phyloP scores from a whole-genome alignment of 2,797 vertebrate species.

The Botia kubotai region DNA sequence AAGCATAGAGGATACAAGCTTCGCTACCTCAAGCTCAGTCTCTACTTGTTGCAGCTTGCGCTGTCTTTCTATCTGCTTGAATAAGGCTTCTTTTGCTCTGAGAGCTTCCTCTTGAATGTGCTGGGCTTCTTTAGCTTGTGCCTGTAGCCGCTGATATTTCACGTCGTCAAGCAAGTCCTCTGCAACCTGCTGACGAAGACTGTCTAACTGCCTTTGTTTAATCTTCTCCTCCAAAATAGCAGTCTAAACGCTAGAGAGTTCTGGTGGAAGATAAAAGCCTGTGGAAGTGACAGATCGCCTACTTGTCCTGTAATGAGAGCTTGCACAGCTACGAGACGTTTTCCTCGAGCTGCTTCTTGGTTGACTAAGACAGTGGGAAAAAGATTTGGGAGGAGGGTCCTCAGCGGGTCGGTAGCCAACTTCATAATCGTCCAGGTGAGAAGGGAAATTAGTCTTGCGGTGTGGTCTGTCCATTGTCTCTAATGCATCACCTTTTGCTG shows the following conservation, averaged over 20 bases:
- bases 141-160: too few species aligned
- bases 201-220: conserved; percentile 13
- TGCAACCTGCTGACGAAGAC: too few species aligned
- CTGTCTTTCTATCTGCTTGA: too few species aligned
- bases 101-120: too few species aligned
- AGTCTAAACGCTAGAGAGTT: conserved; percentile 20
- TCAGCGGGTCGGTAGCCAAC: conserved; percentile 1
- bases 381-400: conserved; percentile 9
- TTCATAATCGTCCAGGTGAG: conserved; percentile 2
- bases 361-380: background rate
- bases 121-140: too few species aligned
- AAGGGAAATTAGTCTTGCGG: conserved; percentile 4
- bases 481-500: background rate
- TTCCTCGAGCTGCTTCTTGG: conserved; percentile 9
- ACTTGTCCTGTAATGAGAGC: conserved; percentile 12
- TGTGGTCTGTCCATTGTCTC: conserved; percentile 16
- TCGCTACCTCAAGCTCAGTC: too few species aligned
- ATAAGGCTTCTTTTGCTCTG: too few species aligned
- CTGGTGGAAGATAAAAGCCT: background rate
- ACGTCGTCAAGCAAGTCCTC: too few species aligned
- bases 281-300: background rate
- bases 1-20: too few species aligned
- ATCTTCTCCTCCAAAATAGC: conserved; percentile 21
- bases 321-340: background rate
- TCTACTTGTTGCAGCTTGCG: too few species aligned